Conservation (phyloP, 2,113 vertebrate species). For the Excalfactoria chinensis region DNA sequence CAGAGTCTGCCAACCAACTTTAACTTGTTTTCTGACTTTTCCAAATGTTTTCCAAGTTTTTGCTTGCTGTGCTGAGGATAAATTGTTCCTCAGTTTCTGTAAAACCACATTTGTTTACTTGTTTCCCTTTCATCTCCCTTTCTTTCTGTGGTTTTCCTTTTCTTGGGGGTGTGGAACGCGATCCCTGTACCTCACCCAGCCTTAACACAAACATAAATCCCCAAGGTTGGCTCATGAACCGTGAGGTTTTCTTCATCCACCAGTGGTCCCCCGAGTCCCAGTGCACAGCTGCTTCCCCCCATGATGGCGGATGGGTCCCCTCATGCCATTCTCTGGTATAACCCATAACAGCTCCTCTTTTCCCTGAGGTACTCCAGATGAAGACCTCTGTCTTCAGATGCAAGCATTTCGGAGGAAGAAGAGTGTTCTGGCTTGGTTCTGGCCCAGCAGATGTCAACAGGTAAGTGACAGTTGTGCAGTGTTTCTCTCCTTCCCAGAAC, state of each 20-base stretch:
- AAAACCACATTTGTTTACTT: slow-evolving; percentile 67
- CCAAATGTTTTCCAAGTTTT: slow-evolving; percentile 67
- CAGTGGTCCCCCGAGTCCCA: background rate
- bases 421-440: background rate
- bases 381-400: background rate
- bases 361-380: background rate
- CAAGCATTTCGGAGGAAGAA: background rate
- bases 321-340: background rate
- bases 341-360: background rate
- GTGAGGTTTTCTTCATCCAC: background rate
- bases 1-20: slow-evolving; percentile 70
- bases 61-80: slow-evolving; percentile 42
- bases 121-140: background rate
- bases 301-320: too few relatives aligned
- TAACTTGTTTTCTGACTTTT: slow-evolving; percentile 74
- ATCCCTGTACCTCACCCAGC: background rate
- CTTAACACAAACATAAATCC: background rate
- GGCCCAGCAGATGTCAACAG: background rate
- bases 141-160: slow-evolving; percentile 33
- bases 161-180: background rate
- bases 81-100: slow-evolving; percentile 59
- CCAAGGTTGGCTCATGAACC: background rate
- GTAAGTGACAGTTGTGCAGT: background rate
- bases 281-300: background rate
- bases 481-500: background rate